Base-by-base conservation (phyloP, 1,140 invertebrate species). In the Zaprionus davidi region DNA sequence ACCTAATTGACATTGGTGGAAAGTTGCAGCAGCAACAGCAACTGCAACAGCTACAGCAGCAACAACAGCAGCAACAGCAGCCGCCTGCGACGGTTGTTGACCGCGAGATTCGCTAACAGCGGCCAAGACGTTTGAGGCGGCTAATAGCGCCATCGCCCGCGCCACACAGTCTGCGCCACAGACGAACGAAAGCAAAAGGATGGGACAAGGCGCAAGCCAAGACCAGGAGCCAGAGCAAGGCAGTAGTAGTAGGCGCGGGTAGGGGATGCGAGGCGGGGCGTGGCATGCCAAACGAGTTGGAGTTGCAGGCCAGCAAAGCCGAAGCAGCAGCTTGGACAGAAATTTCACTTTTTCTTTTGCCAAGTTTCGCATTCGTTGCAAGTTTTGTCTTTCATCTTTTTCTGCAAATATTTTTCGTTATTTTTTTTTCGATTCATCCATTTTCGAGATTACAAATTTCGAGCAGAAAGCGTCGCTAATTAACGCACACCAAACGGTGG, bases 1-100 rank as follows among this genome's bases (percentile, higher is more conserved):
- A 71, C 72, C 58, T 75, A 87, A 88, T 84, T 82, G 84, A 87
- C 84, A 78, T 88, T 84, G 84, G 84, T 84, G 84, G 84, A 87
- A 87, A 87, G 84, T 83, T 87, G 83, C 71, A 71, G 77, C 72
- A 11, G 59, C 67, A 58, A 49, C 36, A 13, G 28, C 62, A 63
- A 36, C 49, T 24, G 34, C 60, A 65, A 24, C 69, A 28, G 22
- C 70, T 6, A 7, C 6, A 28, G 26, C 26, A 6, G 7, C n/a
- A 7, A 24, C 60, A 59, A 34, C 49, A 28, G 13, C 57, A 34
- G 12, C 63, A 6, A 26, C 64, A 53, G 56, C 70, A 49, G 77
- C 66, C 15, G 36, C 55, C 56, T 68, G 71, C 22, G 71, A 66
- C 66, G 71, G 71, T 70, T 74, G 71, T 74, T 74, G 71, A 74